Conservation (phyloP, 64 coral and sea anemone species). For the Montipora foliosa region DNA sequence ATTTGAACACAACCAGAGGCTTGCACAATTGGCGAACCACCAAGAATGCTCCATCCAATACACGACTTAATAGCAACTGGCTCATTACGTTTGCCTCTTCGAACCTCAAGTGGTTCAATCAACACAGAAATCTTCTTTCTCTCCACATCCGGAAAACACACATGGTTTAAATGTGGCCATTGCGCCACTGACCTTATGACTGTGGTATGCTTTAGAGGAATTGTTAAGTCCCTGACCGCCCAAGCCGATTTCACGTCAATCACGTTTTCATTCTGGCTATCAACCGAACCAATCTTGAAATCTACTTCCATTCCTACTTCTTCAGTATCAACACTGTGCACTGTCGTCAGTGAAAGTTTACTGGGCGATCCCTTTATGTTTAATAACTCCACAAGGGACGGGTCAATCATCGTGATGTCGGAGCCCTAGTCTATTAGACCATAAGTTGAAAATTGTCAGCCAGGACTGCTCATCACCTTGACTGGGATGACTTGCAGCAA, state of each 20-base stretch:
- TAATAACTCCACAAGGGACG: too few relatives aligned
- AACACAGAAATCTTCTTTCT: slow-evolving; percentile 60
- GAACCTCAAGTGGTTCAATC: slow-evolving; percentile 55
- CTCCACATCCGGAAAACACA: slow-evolving; percentile 46
- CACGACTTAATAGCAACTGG: slow-evolving; percentile 60
- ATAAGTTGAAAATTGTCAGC: too few relatives aligned
- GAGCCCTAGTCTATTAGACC: too few relatives aligned
- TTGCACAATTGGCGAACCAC: not conserved
- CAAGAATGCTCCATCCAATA: slow-evolving; percentile 68
- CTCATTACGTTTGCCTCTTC: slow-evolving; percentile 34
- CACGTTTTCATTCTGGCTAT: too few relatives aligned
- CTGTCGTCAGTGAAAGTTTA: too few relatives aligned
- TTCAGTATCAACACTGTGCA: too few relatives aligned
- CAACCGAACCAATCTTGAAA: too few relatives aligned
- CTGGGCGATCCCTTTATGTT: too few relatives aligned
- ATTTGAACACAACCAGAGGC: not conserved
- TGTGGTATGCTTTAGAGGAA: slow-evolving; percentile 42
- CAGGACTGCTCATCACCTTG: too few relatives aligned
- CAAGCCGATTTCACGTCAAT: not conserved
- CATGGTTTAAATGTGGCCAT: slow-evolving; percentile 35
- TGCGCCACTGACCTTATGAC: not conserved
- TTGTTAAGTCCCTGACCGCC: slow-evolving; percentile 23
- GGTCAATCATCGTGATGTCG: too few relatives aligned
- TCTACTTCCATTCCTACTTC: too few relatives aligned
- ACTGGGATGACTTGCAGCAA: too few relatives aligned